Conservation (phyloP, 2,113 vertebrate species). For the Gila orcuttii region DNA sequence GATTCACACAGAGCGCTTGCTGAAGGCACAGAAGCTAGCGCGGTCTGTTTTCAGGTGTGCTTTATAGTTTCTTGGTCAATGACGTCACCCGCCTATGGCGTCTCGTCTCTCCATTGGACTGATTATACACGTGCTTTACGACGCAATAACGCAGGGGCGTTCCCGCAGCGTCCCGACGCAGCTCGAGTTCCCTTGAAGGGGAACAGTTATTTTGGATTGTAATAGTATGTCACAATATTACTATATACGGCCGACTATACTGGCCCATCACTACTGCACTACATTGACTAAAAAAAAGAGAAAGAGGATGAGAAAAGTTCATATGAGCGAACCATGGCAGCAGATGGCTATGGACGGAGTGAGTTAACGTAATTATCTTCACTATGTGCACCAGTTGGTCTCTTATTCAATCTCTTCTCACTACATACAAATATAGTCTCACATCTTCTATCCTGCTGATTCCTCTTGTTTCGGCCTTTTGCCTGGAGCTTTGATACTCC, state of each 20-base stretch:
- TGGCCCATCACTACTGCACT: neutral
- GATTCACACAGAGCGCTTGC: too few species aligned
- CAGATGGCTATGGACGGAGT: slow-evolving; percentile 65
- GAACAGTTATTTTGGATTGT: too few species aligned
- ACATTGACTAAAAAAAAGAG: neutral
- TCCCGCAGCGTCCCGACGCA: too few species aligned
- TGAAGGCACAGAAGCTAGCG: too few species aligned
- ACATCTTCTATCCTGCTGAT: slow-evolving; percentile 12
- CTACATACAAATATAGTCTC: slow-evolving; percentile 42
- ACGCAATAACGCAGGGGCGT: too few species aligned
- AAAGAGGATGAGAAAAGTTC: slow-evolving; percentile 22
- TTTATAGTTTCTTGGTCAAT: too few species aligned
- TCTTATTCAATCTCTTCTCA: slow-evolving; percentile 51
- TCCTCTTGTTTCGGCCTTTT: slow-evolving; percentile 8
- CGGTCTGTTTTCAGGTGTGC: too few species aligned
- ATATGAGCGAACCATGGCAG: slow-evolving; percentile 53
- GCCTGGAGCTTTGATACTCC: slow-evolving; percentile 2
- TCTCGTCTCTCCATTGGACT: too few species aligned
- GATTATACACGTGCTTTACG: too few species aligned
- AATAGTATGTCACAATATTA: neutral
- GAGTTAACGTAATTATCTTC: slow-evolving; percentile 57
- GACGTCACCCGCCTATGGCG: too few species aligned
- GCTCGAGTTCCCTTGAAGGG: too few species aligned
- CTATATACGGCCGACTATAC: neutral
- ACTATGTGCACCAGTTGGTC: slow-evolving; percentile 66